Evolutionary conservation across 2,113 vertebrate genomes (phyloP).

Genomic region (Beaufortia kweichowensis): DNA sequence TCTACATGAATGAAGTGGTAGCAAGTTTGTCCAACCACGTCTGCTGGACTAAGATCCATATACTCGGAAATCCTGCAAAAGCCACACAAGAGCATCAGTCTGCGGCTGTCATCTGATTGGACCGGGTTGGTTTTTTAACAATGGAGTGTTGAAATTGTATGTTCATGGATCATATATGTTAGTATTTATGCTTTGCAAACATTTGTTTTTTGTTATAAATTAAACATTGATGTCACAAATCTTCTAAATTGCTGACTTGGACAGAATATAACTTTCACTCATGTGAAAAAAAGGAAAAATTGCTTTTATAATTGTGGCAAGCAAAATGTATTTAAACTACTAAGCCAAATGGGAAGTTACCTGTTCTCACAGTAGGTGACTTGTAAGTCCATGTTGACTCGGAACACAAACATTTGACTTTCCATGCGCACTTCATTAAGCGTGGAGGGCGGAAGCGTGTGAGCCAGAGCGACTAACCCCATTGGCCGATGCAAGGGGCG

Average conservation of each 20-base stretch:
- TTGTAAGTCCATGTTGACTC: slow-evolving; percentile 90
- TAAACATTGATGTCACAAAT: too few species aligned
- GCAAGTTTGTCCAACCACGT: slow-evolving; percentile 87
- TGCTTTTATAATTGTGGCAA: too few species aligned
- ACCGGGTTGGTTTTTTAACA: background rate
- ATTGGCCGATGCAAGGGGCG: slow-evolving; percentile 74
- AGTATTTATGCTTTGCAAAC: too few species aligned
- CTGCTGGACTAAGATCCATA: slow-evolving; percentile 86
- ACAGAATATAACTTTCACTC: too few species aligned
- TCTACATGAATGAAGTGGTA: slow-evolving; percentile 88
- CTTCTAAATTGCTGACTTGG: too few species aligned
- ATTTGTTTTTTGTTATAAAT: too few species aligned
- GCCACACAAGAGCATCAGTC: background rate
- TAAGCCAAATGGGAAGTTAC: slow-evolving; percentile 70
- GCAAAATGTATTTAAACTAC: too few species aligned
- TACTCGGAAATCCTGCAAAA: slow-evolving; percentile 83
- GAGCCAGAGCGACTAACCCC: slow-evolving; percentile 85
- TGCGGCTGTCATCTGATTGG: background rate
- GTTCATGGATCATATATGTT: too few species aligned
- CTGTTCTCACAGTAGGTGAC: slow-evolving; percentile 92
- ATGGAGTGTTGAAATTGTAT: background rate
- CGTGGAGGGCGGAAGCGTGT: slow-evolving; percentile 85
- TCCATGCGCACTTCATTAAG: slow-evolving; percentile 89
- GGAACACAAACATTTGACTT: slow-evolving; percentile 87
- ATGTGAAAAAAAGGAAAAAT: too few species aligned